Evolutionary conservation across 2,113 vertebrate genomes (phyloP).

Genomic region (Agapornis roseicollis): DNA sequence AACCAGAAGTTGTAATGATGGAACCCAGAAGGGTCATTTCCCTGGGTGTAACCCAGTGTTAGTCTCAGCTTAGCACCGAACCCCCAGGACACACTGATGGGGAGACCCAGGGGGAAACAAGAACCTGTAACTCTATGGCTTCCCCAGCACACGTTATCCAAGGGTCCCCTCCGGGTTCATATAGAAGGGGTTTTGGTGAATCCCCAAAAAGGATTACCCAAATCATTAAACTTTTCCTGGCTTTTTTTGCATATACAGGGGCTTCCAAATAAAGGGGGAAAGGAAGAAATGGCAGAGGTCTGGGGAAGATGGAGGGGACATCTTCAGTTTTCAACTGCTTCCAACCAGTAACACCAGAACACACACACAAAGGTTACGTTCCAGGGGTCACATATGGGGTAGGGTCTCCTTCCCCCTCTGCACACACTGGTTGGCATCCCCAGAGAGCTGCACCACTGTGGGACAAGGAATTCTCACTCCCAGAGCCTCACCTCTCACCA

Average conservation of each 20-base stretch:
- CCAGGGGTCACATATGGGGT: fast-evolving
- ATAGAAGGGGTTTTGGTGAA: fast-evolving
- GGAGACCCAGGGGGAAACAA: neutral
- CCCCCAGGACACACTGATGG: neutral
- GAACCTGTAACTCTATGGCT: neutral
- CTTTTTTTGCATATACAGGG: neutral
- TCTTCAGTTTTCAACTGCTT: neutral
- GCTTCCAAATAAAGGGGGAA: neutral
- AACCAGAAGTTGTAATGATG: neutral
- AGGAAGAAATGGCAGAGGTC: neutral
- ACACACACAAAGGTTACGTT: fast-evolving
- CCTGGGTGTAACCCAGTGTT: neutral
- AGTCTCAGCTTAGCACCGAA: neutral
- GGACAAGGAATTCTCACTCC: neutral
- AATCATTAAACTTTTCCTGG: neutral
- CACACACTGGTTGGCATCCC: neutral
- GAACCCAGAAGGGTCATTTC: neutral
- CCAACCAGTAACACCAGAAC: neutral
- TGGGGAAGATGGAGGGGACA: fast-evolving
- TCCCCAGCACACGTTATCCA: neutral
- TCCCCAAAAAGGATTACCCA: neutral
- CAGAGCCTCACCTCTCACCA: neutral
- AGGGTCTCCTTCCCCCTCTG: neutral
- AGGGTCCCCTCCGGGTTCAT: neutral
- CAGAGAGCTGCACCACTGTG: neutral